A percentile compares a stretch with the other conserved stretches of the same genome.
phyloP scores from a whole-genome alignment of 2,888 invertebrate species.

The Ochropacha duplaris region DNA sequence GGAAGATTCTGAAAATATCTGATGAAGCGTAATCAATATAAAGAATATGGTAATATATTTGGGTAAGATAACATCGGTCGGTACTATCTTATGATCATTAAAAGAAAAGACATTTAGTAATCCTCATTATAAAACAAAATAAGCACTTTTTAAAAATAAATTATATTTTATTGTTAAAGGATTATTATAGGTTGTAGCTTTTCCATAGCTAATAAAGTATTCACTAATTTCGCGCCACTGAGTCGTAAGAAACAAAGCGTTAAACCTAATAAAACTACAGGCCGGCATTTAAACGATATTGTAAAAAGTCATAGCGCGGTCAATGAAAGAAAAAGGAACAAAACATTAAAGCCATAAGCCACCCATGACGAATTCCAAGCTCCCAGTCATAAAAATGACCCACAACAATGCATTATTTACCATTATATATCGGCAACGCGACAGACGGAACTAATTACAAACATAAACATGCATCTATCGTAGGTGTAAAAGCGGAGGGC shows the following conservation, averaged over 20 bases:
- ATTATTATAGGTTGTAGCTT: too few species aligned
- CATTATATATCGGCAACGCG: constrained; percentile 78
- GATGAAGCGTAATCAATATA: background rate
- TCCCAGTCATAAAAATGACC: constrained; percentile 73
- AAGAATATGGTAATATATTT: background rate
- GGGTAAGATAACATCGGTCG: background rate
- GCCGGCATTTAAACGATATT: background rate
- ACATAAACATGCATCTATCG: constrained; percentile 67
- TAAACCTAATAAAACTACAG: background rate
- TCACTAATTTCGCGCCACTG: background rate
- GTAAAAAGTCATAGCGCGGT: constrained; percentile 12
- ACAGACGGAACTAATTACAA: constrained; percentile 76
- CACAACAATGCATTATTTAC: constrained; percentile 81
- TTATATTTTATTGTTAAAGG: too few species aligned
- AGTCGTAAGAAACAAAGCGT: background rate
- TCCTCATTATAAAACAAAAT: too few species aligned
- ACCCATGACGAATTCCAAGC: constrained; percentile 75
- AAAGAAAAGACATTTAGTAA: too few species aligned
- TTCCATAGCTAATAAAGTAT: background rate
- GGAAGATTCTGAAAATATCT: background rate
- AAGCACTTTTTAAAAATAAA: too few species aligned
- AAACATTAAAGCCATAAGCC: constrained; percentile 53
- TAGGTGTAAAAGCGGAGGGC: constrained; percentile 76
- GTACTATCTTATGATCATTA: background rate
- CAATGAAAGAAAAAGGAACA: constrained; percentile 10